phyloP scores from a whole-genome alignment of 2,113 vertebrate genomes.

The Brachirus orientalis region DNA sequence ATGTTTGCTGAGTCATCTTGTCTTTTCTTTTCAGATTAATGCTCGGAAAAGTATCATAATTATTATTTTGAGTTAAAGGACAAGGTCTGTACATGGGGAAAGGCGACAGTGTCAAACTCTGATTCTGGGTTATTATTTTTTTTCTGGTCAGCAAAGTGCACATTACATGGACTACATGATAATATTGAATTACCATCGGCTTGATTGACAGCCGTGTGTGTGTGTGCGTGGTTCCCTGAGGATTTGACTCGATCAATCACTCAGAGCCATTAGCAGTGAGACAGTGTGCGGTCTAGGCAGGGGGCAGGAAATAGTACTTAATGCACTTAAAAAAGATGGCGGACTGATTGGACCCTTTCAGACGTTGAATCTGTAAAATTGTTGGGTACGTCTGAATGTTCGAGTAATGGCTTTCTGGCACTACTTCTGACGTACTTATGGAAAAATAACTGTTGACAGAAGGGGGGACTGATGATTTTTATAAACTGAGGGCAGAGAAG shows the following conservation, averaged over 20 bases:
- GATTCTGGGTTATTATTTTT: background rate
- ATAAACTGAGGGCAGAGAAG: too few relatives aligned
- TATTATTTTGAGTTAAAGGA: too few relatives aligned
- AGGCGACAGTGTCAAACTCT: background rate
- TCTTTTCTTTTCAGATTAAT: too few relatives aligned
- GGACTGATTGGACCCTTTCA: slow-evolving; percentile 43
- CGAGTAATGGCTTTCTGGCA: slow-evolving; percentile 28
- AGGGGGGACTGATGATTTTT: too few relatives aligned
- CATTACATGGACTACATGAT: background rate
- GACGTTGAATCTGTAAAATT: slow-evolving; percentile 12
- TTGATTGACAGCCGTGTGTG: slow-evolving; percentile 37
- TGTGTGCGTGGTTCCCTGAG: slow-evolving; percentile 11
- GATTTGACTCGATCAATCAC: slow-evolving; percentile 41
- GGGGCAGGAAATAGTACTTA: slow-evolving; percentile 30
- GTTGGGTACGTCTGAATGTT: slow-evolving; percentile 1
- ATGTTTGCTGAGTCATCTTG: too few relatives aligned
- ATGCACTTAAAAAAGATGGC: slow-evolving; percentile 29
- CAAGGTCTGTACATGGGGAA: too few relatives aligned
- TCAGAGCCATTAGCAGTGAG: slow-evolving; percentile 55
- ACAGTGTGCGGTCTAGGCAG: background rate
- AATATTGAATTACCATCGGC: background rate
- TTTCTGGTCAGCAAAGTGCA: too few relatives aligned
- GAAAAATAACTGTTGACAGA: too few relatives aligned
- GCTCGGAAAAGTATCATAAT: too few relatives aligned
- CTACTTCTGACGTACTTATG: background rate